These are phyloP conservation scores for Beroe ovata DNA, from an alignment of 37 sponge, comb jelly and placozoan species.

Conservation along the genomic window DNA sequence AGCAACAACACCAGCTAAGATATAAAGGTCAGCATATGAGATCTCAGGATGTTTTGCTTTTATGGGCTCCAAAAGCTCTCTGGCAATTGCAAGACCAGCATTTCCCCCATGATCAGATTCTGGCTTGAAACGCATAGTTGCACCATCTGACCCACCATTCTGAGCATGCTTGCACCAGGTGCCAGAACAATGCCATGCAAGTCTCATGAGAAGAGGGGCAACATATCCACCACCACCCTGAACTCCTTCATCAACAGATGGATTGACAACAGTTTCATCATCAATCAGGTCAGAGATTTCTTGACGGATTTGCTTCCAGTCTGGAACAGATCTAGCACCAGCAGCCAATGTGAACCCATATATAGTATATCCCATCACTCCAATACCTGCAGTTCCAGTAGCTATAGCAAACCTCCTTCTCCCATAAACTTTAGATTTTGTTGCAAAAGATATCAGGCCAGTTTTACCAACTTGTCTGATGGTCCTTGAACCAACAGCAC, in stretches of 20 bases:
- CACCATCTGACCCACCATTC: neutral
- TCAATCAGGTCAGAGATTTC: neutral
- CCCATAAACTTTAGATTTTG: neutral
- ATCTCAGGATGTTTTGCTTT: neutral
- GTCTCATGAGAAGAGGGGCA: neutral
- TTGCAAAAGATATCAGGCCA: neutral
- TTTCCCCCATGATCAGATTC: neutral
- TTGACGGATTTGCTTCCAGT: neutral
- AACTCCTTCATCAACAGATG: neutral
- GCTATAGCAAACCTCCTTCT: neutral
- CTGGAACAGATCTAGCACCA: neutral
- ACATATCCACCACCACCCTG: neutral
- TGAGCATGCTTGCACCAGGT: neutral
- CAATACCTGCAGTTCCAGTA: neutral
- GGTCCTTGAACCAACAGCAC: neutral
- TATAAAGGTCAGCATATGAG: neutral
- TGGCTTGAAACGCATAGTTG: neutral
- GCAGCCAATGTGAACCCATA: neutral
- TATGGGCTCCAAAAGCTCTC: neutral
- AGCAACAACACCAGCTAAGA: neutral
- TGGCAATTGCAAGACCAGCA: neutral
- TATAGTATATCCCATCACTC: neutral
- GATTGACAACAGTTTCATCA: neutral
- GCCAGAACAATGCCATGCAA: neutral
- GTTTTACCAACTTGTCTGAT: neutral